Evolutionary conservation across 1,140 invertebrate genomes (phyloP).

Genomic region (Polypedilum pembai): DNA sequence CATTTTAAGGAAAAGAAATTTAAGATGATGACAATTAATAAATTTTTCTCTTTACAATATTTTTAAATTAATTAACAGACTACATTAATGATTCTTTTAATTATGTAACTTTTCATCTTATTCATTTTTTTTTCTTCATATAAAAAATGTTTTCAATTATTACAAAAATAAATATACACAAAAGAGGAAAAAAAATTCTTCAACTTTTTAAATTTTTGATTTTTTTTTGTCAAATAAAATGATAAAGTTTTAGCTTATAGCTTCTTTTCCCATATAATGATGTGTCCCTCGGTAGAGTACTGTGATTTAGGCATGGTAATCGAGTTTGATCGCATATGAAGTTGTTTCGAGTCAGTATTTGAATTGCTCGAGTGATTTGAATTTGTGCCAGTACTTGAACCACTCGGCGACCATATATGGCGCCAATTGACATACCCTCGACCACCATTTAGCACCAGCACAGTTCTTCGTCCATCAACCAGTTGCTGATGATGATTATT

Average conservation of each 20-base stretch:
- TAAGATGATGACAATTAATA: too few species aligned
- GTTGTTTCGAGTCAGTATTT: constrained; percentile 35
- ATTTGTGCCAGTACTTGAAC: constrained; percentile 44
- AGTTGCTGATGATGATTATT: constrained; percentile 37
- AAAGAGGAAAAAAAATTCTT: too few species aligned
- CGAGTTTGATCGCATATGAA: constrained; percentile 42
- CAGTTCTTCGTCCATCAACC: constrained; percentile 57
- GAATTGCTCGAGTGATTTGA: constrained; percentile 35
- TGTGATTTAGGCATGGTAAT: constrained; percentile 47
- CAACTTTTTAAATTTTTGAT: background rate
- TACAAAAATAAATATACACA: background rate
- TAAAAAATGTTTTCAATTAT: background rate
- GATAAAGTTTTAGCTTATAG: constrained; percentile 49
- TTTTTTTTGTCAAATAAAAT: background rate
- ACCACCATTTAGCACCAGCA: constrained; percentile 79
- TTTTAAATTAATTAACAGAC: background rate
- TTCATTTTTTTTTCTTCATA: constrained; percentile 3
- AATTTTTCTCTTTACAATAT: too few species aligned
- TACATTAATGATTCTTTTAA: background rate
- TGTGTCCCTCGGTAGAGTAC: constrained; percentile 72
- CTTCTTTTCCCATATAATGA: constrained; percentile 86
- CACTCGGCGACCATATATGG: constrained; percentile 51
- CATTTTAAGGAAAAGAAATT: too few species aligned
- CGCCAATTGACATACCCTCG: constrained; percentile 79
- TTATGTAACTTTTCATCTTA: background rate